Evolutionary conservation across 2,888 invertebrate genomes (phyloP).

Genomic region (Lochmaea crataegi): DNA sequence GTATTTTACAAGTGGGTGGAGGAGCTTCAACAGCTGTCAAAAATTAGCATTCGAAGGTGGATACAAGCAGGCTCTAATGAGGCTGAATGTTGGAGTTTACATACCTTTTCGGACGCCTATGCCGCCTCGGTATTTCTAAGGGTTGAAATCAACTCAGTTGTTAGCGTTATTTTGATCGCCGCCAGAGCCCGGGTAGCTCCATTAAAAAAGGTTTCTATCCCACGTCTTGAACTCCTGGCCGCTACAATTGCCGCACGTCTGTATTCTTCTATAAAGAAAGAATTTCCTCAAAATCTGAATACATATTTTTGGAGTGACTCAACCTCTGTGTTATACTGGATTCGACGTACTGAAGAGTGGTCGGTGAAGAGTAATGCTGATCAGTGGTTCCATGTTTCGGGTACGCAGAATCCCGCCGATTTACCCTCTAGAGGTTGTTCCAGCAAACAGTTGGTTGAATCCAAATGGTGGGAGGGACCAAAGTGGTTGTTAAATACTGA

Average conservation of each 20-base stretch:
- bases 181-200: slow-evolving; percentile 35
- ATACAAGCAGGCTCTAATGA: not conserved
- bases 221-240: slow-evolving; percentile 38
- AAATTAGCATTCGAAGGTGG: too few species aligned
- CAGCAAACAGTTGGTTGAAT: too few species aligned
- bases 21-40: too few species aligned
- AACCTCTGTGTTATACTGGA: slow-evolving; percentile 52
- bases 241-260: slow-evolving; percentile 36
- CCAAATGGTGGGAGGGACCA: too few species aligned
- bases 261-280: too few species aligned
- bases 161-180: slow-evolving; percentile 31
- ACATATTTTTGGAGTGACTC: too few species aligned
- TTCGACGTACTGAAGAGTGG: slow-evolving; percentile 49
- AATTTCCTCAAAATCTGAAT: too few species aligned
- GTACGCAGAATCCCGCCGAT: slow-evolving; percentile 49
- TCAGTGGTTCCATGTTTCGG: slow-evolving; percentile 54
- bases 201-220: slow-evolving; percentile 35
- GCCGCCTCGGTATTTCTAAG: slow-evolving; percentile 44
- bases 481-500: too few species aligned
- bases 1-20: too few species aligned
- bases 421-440: too few species aligned
- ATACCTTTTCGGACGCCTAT: slow-evolving; percentile 46
- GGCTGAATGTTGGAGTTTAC: slow-evolving; percentile 3
- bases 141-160: slow-evolving; percentile 3
- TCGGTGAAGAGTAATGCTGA: slow-evolving; percentile 43